These are phyloP conservation scores for Agrypnia vestita DNA, from an alignment of 1,140 invertebrate genomes.

Conservation along the genomic window DNA sequence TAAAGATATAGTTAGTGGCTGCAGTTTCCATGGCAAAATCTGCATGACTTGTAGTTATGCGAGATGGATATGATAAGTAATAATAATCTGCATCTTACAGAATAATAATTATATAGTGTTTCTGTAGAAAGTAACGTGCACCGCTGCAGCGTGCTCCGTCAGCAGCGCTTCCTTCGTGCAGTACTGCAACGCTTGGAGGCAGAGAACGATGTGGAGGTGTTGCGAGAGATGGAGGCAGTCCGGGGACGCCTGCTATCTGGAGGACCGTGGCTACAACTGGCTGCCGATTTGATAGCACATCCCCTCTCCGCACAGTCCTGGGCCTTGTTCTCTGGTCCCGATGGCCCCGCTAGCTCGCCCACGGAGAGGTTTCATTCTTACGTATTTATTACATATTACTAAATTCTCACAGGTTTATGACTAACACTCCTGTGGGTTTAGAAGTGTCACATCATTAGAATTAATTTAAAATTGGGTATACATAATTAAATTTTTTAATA, in stretches of 20 bases:
- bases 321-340: constrained; percentile 66
- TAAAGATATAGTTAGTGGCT: too few species aligned
- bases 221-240: constrained; percentile 77
- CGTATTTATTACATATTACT: too few species aligned
- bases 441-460: too few species aligned
- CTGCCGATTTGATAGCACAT: constrained; percentile 78
- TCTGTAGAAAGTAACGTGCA: constrained; percentile 82
- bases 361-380: not conserved
- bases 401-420: too few species aligned
- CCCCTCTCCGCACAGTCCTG: constrained; percentile 73
- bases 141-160: constrained; percentile 80
- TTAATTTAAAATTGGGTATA: too few species aligned
- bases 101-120: constrained; percentile 1
- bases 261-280: constrained; percentile 79
- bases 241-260: constrained; percentile 75
- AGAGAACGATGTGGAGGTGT: constrained; percentile 73
- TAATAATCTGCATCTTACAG: too few species aligned
- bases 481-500: too few species aligned
- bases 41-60: too few species aligned
- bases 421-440: too few species aligned
- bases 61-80: too few species aligned
- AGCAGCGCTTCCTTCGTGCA: constrained; percentile 82
- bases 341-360: not conserved
- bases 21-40: too few species aligned
- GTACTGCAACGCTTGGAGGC: constrained; percentile 76